Evolutionary conservation across 1,140 invertebrate genomes (phyloP).

Genomic region (Euura saliciscinereae): DNA sequence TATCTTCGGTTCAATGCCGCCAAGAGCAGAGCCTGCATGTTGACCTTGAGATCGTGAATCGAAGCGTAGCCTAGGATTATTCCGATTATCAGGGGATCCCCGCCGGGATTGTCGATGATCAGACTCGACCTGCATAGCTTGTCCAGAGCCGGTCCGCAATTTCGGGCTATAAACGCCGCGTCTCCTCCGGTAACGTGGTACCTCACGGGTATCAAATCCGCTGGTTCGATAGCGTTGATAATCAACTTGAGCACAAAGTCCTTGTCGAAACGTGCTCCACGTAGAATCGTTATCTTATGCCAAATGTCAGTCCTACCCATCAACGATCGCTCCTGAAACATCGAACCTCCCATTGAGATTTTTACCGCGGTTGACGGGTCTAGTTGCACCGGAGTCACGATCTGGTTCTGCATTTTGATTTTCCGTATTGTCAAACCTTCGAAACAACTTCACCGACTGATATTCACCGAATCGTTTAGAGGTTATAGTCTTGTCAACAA

Average conservation of each 20-base stretch:
- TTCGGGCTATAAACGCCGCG: constrained; percentile 57
- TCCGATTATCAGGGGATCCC: constrained; percentile 50
- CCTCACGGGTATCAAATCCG: constrained; percentile 60
- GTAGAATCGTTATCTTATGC: constrained; percentile 47
- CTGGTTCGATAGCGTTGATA: constrained; percentile 55
- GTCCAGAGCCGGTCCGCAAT: constrained; percentile 58
- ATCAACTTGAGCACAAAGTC: constrained; percentile 58
- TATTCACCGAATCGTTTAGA: not conserved
- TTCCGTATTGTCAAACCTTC: not conserved
- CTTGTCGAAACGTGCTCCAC: constrained; percentile 46
- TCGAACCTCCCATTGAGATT: constrained; percentile 41
- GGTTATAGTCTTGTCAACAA: not conserved
- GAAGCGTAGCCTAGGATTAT: constrained; percentile 56
- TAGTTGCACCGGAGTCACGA: constrained; percentile 32
- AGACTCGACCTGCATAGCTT: constrained; percentile 58
- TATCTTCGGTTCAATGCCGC: constrained; percentile 52
- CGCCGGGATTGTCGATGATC: constrained; percentile 49
- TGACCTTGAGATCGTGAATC: constrained; percentile 56
- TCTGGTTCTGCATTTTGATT: constrained; percentile 18
- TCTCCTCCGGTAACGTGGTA: constrained; percentile 50
- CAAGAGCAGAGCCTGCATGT: constrained; percentile 54
- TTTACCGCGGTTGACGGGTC: constrained; percentile 42
- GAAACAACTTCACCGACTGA: not conserved
- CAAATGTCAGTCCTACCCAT: constrained; percentile 50
- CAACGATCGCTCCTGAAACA: constrained; percentile 42